Base-by-base conservation (phyloP, 2,888 invertebrate species). In the Mesorhabditis spiculigera region DNA sequence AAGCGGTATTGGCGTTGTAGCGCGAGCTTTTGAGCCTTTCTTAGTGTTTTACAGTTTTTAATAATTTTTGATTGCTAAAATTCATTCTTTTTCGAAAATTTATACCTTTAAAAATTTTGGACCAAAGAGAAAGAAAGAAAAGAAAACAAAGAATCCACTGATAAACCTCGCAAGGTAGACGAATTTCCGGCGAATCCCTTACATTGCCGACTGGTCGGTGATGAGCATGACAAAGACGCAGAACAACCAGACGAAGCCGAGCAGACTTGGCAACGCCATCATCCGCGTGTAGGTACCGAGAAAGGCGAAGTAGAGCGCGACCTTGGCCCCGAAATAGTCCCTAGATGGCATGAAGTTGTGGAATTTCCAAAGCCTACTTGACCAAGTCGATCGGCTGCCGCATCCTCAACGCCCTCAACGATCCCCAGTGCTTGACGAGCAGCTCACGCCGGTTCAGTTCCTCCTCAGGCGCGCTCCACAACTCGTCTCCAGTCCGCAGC, bases 121-220 rank as follows among this genome's bases (percentile, higher is more conserved):
- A 28, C 28, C 28, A 28, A 28, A 28, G 28, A 28, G 28, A 28
- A 28, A 28, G 28, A 28, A 28, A 28, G 28, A 28, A 3, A 50
- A 50, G 58, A 3, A 50, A n/a, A 50, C n/a, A 50, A 10, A 50
- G n/a, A 50, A 50, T 2, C n/a, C 58, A 28, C 28, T 28, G 28
- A 28, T n/a, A 28, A 28, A 28, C 28, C 28, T 28, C 28, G 28
- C 28, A 28, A 28, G 28, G 28, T 28, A 28, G 28, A 28, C 28
- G 28, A 28, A 28, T 28, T 28, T 28, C 28, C 28, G 28, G 28
- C 1, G 28, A 28, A 28, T 28, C 8, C 8, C 58, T 50, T 50
- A 50, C 58, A 50, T n/a, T n/a, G n/a, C n/a, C 58, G 58, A 50
- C 58, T 50, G 58, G n/a, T 50, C 58, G 58, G 8, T 50, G n/a